Evolutionary conservation across 2,888 invertebrate species (phyloP).

Genomic region (Biston stratarius): DNA sequence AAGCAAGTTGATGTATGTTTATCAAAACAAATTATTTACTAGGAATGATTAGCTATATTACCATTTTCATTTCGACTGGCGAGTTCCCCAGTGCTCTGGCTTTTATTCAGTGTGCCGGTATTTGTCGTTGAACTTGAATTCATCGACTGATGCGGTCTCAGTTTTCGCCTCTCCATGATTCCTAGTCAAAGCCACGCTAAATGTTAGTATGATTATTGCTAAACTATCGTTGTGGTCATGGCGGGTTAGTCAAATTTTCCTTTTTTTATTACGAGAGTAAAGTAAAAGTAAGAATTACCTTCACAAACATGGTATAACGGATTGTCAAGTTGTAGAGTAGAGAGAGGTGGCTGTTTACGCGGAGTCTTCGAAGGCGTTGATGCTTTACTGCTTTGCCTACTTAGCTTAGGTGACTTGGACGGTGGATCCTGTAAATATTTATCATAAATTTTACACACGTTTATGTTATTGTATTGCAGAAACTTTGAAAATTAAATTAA

Average conservation of each 20-base stretch:
- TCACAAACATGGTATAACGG: constrained; percentile 94
- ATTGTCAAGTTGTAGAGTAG: constrained; percentile 87
- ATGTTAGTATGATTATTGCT: constrained; percentile 51
- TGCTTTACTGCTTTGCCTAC: constrained; percentile 78
- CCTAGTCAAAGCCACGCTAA: constrained; percentile 68
- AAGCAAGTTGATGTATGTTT: no score
- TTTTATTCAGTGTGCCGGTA: constrained; percentile 80
- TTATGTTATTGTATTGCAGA: no score
- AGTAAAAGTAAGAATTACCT: constrained; percentile 66
- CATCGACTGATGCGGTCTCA: constrained; percentile 75
- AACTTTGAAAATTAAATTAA: background rate
- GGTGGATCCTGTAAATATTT: constrained; percentile 73
- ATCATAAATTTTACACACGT: background rate
- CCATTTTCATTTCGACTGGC: constrained; percentile 80
- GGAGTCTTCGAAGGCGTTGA: constrained; percentile 79
- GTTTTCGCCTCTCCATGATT: constrained; percentile 80
- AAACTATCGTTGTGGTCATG: constrained; percentile 1
- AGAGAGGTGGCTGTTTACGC: constrained; percentile 69
- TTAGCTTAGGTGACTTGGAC: constrained; percentile 75
- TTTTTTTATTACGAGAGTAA: background rate
- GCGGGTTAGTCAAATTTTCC: background rate
- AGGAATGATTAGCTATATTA: constrained; percentile 22
- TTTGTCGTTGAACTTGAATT: constrained; percentile 60
- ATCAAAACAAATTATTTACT: no score
- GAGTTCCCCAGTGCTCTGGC: constrained; percentile 85